Evolutionary conservation across 1,140 invertebrate species (phyloP).

Genomic region (Drosophila fuyamai): DNA sequence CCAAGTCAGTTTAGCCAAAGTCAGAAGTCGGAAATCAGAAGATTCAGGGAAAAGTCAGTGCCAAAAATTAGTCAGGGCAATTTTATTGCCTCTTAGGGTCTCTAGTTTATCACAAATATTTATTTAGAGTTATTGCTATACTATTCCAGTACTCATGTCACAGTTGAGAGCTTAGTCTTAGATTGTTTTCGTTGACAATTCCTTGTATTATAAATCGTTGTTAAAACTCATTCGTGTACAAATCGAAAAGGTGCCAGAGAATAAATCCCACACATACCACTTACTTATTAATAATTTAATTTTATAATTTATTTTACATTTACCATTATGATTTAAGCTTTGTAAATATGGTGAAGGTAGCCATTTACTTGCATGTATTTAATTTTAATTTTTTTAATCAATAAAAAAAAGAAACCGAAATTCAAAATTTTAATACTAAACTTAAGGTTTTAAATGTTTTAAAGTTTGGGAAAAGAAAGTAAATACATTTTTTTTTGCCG

Average conservation of each 20-base stretch:
- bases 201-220: slow-evolving; percentile 53
- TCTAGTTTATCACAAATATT: slow-evolving; percentile 29
- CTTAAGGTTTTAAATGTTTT: too few species aligned
- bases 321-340: slow-evolving; percentile 35
- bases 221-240: slow-evolving; percentile 60
- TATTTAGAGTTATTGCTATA: slow-evolving; percentile 17
- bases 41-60: slow-evolving; percentile 69
- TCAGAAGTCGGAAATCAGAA: slow-evolving; percentile 21
- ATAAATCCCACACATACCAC: slow-evolving; percentile 14
- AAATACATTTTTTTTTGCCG: too few species aligned
- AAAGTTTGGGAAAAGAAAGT: background rate
- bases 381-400: slow-evolving; percentile 28
- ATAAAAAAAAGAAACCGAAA: background rate
- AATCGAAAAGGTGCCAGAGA: slow-evolving; percentile 64
- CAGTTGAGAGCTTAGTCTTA: slow-evolving; percentile 51
- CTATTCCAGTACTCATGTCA: slow-evolving; percentile 18
- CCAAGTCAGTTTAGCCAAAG: slow-evolving; percentile 39
- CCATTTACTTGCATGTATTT: slow-evolving; percentile 30
- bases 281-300: slow-evolving; percentile 15
- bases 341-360: slow-evolving; percentile 50
- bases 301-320: slow-evolving; percentile 34
- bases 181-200: slow-evolving; percentile 57
- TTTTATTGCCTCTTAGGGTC: slow-evolving; percentile 75
- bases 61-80: slow-evolving; percentile 82
- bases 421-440: background rate